These are phyloP conservation scores for Pogona vitticeps DNA, from an alignment of 2,113 vertebrate genomes.

Conservation along the genomic window DNA sequence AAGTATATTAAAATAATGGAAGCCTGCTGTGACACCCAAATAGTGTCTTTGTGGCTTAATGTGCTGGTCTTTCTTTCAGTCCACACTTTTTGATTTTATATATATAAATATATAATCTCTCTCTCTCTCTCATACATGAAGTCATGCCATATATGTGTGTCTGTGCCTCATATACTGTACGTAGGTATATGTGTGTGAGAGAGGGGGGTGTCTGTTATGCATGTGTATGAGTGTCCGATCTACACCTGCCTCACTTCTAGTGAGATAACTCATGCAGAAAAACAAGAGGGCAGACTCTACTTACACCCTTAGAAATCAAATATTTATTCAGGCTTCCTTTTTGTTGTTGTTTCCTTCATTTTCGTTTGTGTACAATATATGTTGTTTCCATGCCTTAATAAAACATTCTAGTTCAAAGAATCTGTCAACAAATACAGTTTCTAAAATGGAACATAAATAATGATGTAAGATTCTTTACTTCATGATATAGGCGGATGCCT, in stretches of 20 bases:
- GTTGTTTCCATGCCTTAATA: too few species aligned
- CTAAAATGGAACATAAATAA: too few species aligned
- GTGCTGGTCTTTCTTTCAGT: neutral
- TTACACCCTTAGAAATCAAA: neutral
- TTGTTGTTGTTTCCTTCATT: too few species aligned
- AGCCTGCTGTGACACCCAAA: neutral
- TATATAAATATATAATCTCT: neutral
- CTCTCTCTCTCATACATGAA: neutral
- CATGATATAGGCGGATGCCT: too few species aligned
- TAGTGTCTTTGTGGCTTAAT: neutral
- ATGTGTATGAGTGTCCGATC: neutral
- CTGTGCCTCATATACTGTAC: neutral
- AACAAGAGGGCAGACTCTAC: neutral
- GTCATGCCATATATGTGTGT: neutral
- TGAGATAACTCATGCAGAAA: neutral
- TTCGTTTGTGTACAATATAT: too few species aligned
- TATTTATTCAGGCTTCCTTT: neutral
- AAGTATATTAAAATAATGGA: neutral
- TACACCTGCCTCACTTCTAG: neutral
- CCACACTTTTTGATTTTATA: neutral
- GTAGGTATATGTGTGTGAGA: too few species aligned
- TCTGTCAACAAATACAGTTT: too few species aligned
- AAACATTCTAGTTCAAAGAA: too few species aligned
- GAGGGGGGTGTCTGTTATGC: too few species aligned
- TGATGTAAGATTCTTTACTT: too few species aligned